A percentile compares a stretch with the other conserved stretches of the same genome.
phyloP scores from a whole-genome alignment of 2,797 vertebrate genomes.

The Chanos chanos region DNA sequence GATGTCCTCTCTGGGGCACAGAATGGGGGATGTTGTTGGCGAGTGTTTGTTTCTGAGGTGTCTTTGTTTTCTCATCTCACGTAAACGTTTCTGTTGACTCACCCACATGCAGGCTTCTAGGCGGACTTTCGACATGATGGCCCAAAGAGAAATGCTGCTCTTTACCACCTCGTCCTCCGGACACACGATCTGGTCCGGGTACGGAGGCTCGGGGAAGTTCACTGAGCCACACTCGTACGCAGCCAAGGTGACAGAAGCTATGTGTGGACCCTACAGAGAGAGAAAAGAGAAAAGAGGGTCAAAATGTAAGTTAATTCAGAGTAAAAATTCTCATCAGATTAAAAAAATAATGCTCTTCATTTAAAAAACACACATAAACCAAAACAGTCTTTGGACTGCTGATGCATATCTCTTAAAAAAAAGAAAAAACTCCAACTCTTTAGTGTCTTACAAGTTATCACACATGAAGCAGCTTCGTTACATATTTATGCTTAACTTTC shows the following conservation, averaged over 20 bases:
- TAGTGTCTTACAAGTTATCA: too few species aligned
- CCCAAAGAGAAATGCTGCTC: constrained; percentile 84
- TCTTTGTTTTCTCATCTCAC: too few species aligned
- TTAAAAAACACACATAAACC: too few species aligned
- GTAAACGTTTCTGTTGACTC: constrained; percentile 56
- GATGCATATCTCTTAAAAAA: too few species aligned
- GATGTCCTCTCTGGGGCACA: neutral
- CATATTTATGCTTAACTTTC: too few species aligned
- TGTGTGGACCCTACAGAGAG: constrained; percentile 88
- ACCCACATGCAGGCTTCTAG: constrained; percentile 99
- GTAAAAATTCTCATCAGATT: too few species aligned
- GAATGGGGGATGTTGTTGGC: neutral
- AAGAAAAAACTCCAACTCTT: too few species aligned
- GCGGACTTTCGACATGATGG: constrained; percentile 98
- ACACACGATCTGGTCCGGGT: constrained; percentile 94
- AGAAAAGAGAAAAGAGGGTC: neutral
- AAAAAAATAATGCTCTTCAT: too few species aligned
- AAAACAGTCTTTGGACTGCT: too few species aligned
- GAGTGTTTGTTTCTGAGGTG: neutral
- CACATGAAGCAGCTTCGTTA: too few species aligned
- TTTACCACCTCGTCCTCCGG: constrained; percentile 72
- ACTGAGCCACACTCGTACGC: constrained; percentile 98
- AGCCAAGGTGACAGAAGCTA: constrained; percentile 96
- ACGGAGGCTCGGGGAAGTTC: constrained; percentile 95
- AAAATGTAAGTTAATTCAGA: too few species aligned